Base-by-base conservation (phyloP, 2,888 invertebrate species). In the Meiosimyza platycephala region DNA sequence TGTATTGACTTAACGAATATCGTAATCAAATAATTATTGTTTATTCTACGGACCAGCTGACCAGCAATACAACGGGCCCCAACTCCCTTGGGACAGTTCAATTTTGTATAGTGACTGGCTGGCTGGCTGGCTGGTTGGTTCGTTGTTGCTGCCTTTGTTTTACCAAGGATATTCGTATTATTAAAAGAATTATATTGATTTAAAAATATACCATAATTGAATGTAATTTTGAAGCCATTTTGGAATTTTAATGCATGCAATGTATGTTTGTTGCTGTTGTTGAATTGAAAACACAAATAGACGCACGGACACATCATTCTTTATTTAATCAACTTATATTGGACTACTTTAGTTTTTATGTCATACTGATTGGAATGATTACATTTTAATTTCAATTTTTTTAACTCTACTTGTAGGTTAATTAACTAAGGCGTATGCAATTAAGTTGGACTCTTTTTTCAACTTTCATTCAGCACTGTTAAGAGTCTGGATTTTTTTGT, bases 11-110 rank as follows among this genome's bases (percentile, higher is more conserved):
- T 33, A 60, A 12, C 40, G 59, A 15, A 60, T 28, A 28, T 28
- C 18, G 28, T 28, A 60, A 60, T 60, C 59, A 60, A 60, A 60
- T 60, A 60, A 60, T 60, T 18, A 60, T 60, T 60, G 28, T 60
- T 60, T 60, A 54, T 55, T 55, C 22, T n/a, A 55, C 22, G 22
- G 16, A 55, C 55, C 22, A 16, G 55, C 16, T 40, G 40, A 40
- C 16, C 55, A 55, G 55, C 55, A 22, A 22, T 22, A 22, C 55
- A 16, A 55, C 3, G 9, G n/a, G 55, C 55, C 55, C 55, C 6
- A 55, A 22, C 15, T 55, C 55, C 55, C 22, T 55, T 16, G 15
- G 55, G 55, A 55, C 18, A 55, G 16, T 55, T 55, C 55, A 22
- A 55, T 40, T 40, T 40, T 40, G 9, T 40, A 40, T 9, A 40